Evolutionary conservation across 2,888 invertebrate species (phyloP), one percentile per base, ranked within the genome.

Genomic region (Anorthoa munda): DNA sequence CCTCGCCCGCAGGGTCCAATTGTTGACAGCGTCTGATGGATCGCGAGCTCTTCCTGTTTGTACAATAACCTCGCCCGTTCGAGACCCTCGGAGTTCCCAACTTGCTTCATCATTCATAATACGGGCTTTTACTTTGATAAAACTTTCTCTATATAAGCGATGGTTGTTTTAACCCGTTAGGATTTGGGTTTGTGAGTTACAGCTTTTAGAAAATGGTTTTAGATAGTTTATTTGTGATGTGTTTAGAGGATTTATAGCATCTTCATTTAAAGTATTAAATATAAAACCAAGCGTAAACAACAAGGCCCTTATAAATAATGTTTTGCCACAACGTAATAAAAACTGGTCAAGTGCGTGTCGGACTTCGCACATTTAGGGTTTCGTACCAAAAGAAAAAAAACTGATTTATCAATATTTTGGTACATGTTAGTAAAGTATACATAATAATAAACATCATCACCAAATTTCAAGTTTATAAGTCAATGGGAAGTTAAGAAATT

Each of bases 101-200:
- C 91, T 93, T 90, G 84, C 89, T 91, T 91, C 92, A 93, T 93
- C 92, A 93, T 92, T 93, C 93, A 93, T 92, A 90, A 90, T 90
- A 89, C 88, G 87, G 89, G 87, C 86, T 85, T 86, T 88, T 87
- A 88, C 89, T 89, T 91, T 88, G 81, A 83, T 86, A 88, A 90
- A 86, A 86, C 77, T 86, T 86, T 73, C 74, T 75, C 74, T 76
- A 72, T 68, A 79, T 81, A 86, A 84, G 86, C 83, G 77, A 84
- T 76, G 72, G 73, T 73, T 85, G 83, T 84, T 86, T 81, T 82
- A 84, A 82, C 84, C 78, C 74, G 69, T 83, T 78, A 67, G 61
- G 66, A 68, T 75, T 77, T 68, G 68, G 67, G 53, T 68, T 75
- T 59, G 66, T 79, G 53, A 69, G 48, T 77, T 58, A 74, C 39